Evolutionary conservation across 2,888 invertebrate genomes (phyloP), one percentile per base, ranked within the genome.

Genomic region (Agrochola litura): DNA sequence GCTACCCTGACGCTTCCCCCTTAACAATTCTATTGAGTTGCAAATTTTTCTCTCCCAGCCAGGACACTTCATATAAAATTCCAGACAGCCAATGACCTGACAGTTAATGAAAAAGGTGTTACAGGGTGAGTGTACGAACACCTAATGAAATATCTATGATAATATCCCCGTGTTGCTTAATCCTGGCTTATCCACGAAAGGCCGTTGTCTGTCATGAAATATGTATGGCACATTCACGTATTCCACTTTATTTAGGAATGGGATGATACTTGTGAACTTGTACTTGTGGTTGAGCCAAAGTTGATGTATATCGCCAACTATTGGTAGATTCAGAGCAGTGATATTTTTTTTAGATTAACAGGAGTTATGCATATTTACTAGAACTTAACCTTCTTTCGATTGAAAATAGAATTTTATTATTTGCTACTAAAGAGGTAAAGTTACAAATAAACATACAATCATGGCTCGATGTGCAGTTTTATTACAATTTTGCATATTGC

Each of bases 61-160:
- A 67, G 65, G 41, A 49, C 73, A 71, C 67, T 80, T 71, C 58
- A 82, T 65, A 72, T 84, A 61, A 63, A 69, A 85, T 67, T 2
- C 85, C 68, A 82, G 82, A 81, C 75, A 63, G 79, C 58, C 78
- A 83, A 83, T 66, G 79, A 74, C 77, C 76, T 74, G 65, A 49
- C 25, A 41, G 49, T 73, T 67, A 60, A 78, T 76, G 69, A 86
- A 83, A 79, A 78, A 73, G 43, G 60, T 69, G 60, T 43, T 56
- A 49, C 41, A 60, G 68, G 63, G 75, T 16, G 66, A 73, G 73
- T 70, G 72, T 56, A 69, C 64, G 8, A 30, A 30, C 37, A 64
- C 52, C 12, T 77, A 79, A 88, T 86, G 79, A 83, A 83, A 85
- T 88, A 75, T 79, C 66, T 84, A 78, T 85, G 70, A 72, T 76